A percentile compares a stretch with the other conserved stretches of the same genome.
Conservation (phyloP, 2,797 vertebrate species). For the Spinus pinus region DNA sequence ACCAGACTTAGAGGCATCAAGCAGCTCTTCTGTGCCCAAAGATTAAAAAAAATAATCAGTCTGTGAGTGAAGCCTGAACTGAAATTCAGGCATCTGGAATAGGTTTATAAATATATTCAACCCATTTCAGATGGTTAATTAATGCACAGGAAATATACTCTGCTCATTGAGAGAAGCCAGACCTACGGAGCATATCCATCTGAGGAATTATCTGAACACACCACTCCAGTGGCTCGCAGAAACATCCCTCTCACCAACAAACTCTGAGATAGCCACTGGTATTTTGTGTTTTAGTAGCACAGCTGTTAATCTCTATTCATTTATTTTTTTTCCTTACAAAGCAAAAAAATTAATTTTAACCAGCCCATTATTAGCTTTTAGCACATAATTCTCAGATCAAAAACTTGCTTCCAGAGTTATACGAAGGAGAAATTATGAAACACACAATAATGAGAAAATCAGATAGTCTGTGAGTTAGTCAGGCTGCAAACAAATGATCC, state of each 20-base stretch:
- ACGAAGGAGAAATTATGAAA: conserved; percentile 10
- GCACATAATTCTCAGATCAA: background rate
- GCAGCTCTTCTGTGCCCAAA: background rate
- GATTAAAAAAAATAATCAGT: background rate
- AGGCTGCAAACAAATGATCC: background rate
- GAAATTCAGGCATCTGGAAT: background rate
- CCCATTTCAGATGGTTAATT: background rate
- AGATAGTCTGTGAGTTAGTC: background rate
- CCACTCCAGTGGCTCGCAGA: background rate
- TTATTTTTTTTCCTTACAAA: conserved; percentile 29
- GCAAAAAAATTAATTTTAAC: conserved; percentile 39
- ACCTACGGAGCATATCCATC: background rate
- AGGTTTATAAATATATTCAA: background rate
- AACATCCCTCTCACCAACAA: background rate
- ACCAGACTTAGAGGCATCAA: background rate
- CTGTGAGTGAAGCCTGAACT: background rate
- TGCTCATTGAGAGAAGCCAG: background rate
- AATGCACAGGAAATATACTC: background rate
- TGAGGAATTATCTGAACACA: background rate
- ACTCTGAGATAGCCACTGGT: background rate
- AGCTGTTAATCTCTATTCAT: conserved; percentile 17
- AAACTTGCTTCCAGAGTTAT: background rate
- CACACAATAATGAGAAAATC: background rate
- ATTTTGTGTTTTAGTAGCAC: background rate
- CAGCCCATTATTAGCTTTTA: conserved; percentile 8